Evolutionary conservation across 1,140 invertebrate genomes (phyloP), one percentile per base, ranked within the genome.

Genomic region (Drosophila arizonae): DNA sequence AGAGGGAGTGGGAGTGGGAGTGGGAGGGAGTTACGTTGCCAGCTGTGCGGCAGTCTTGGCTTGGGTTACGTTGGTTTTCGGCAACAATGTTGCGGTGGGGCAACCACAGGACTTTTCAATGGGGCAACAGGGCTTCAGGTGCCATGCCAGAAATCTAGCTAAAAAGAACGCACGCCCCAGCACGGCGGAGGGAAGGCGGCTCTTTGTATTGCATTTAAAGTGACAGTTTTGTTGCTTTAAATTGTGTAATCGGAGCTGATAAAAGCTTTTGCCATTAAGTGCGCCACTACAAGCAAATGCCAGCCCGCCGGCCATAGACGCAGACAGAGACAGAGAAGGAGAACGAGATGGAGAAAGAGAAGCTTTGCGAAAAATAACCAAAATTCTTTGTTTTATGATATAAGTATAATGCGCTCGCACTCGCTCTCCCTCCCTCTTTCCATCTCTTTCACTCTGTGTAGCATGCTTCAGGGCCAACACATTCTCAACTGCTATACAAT

Each of bases 211-310:
- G 81, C 79, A 82, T 72, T 87, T 87, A 87, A 87, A 88, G 84
- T 88, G 84, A 88, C 84, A 84, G 68, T 79, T 84, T 84, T 72
- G 70, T 70, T 88, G 79, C 70, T 67, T 87, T 88, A 84, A 88
- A 87, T 71, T 74, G 70, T 88, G 84, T 87, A 87, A 87, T 88
- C 76, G 76, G 84, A 87, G 76, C 79, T 79, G 84, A 87, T 88
- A 87, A 88, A 84, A 87, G 84, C 84, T 84, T 84, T 66, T 75
- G 72, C 61, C 67, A 79, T 77, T 79, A 72, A 67, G 70, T 76
- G 54, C 54, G 61, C 58, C 67, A 36, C 28, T 10, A 45, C 17
- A 50, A 66, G 56, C 26, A 13, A 63, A 57, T 63, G 65, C 56
- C 61, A 39, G 57, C 11, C 56, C 56, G 17, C 41, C 41, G 24